These are phyloP conservation scores for Tuta absoluta DNA, from an alignment of 2,888 invertebrate species.

Conservation along the genomic window DNA sequence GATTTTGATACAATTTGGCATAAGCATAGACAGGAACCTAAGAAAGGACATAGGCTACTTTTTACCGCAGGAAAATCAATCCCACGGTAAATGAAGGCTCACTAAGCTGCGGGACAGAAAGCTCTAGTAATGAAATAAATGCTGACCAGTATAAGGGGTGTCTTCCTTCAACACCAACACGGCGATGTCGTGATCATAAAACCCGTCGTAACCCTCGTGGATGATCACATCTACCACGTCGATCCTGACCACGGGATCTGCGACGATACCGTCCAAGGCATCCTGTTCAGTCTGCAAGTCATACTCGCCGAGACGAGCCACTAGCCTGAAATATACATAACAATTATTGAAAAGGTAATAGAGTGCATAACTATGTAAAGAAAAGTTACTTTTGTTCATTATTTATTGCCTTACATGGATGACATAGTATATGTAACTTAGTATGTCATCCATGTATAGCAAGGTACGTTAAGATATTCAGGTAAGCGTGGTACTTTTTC, in stretches of 20 bases:
- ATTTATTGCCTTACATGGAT: too few species aligned
- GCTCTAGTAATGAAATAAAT: neutral
- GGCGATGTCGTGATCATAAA: constrained; percentile 48
- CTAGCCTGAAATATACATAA: constrained; percentile 38
- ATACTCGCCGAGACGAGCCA: constrained; percentile 50
- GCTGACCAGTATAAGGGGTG: constrained; percentile 54
- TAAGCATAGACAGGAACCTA: too few species aligned
- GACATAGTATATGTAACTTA: too few species aligned
- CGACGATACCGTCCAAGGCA: constrained; percentile 43
- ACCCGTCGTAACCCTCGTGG: constrained; percentile 45
- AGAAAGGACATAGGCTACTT: too few species aligned
- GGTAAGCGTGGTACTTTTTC: too few species aligned
- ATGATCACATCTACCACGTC: constrained; percentile 40
- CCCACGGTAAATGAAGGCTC: neutral
- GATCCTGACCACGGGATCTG: constrained; percentile 40
- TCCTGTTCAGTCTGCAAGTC: constrained; percentile 39
- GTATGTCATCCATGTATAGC: too few species aligned
- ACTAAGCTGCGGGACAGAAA: too few species aligned
- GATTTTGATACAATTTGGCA: too few species aligned
- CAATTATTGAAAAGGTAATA: neutral
- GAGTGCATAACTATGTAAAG: too few species aligned
- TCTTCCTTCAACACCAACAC: constrained; percentile 45
- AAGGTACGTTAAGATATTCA: too few species aligned
- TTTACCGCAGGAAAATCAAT: too few species aligned
- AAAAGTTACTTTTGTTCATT: neutral